phyloP scores from a whole-genome alignment of 2,113 vertebrate genomes.

The Ophthalmolycus amberensis region DNA sequence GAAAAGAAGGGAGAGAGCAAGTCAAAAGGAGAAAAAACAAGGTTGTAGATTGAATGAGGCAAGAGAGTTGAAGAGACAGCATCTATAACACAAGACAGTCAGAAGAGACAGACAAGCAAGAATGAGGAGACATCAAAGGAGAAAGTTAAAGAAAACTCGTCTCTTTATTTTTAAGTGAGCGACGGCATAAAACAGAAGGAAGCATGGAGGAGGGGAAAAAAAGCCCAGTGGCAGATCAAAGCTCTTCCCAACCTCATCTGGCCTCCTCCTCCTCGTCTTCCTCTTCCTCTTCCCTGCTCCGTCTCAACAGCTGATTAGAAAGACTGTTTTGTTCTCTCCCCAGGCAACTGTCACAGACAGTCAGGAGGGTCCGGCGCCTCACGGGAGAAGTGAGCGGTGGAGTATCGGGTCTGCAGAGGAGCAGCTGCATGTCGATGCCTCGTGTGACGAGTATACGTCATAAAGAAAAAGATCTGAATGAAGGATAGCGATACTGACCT shows the following conservation, averaged over 20 bases:
- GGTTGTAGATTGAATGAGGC: constrained; percentile 7
- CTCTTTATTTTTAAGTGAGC: constrained; percentile 21
- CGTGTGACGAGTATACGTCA: constrained; percentile 7
- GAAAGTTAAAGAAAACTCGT: constrained; percentile 25
- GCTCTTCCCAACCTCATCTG: constrained; percentile 5
- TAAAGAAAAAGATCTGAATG: background rate
- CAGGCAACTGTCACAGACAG: constrained; percentile 30
- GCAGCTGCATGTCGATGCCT: background rate
- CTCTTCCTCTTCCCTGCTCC: background rate
- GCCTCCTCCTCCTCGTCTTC: background rate
- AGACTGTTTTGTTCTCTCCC: constrained; percentile 37
- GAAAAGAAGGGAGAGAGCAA: constrained; percentile 23
- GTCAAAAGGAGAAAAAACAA: constrained; percentile 30
- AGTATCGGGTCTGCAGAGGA: constrained; percentile 2
- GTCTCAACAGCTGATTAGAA: constrained; percentile 40
- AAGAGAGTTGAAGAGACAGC: constrained; percentile 20
- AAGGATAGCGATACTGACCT: constrained; percentile 62
- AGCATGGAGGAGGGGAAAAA: background rate
- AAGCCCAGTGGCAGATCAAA: constrained; percentile 34
- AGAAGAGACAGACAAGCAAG: constrained; percentile 23
- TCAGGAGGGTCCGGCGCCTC: constrained; percentile 8
- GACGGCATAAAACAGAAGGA: constrained; percentile 15
- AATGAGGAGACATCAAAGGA: constrained; percentile 58
- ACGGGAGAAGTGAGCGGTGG: constrained; percentile 4
- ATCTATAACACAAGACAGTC: constrained; percentile 9